Percentiles rank a stretch among this genome's conserved stretches.
phyloP scores from a whole-genome alignment of 2,797 vertebrate species.

The Chiroxiphia lanceolata region DNA sequence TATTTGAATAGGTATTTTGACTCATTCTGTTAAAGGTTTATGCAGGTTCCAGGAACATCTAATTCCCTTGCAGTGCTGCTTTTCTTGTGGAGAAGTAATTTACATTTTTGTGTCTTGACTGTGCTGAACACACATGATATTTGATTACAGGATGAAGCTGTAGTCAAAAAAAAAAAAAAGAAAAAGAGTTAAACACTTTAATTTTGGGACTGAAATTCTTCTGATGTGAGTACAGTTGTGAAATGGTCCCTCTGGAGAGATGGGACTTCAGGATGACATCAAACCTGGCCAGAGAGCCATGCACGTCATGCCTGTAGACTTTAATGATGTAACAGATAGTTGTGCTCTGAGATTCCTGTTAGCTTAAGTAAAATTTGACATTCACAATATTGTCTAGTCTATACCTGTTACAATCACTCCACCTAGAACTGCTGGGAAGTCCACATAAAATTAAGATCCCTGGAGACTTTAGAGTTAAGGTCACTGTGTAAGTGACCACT shows the following conservation, averaged over 20 bases:
- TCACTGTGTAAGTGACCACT: neutral
- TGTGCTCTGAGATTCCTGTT: neutral
- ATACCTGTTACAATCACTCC: neutral
- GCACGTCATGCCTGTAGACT: neutral
- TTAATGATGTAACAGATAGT: neutral
- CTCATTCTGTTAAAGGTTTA: slow-evolving; percentile 21
- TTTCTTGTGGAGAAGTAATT: slow-evolving; percentile 47
- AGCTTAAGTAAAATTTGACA: neutral
- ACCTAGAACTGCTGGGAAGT: neutral
- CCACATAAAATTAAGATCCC: neutral
- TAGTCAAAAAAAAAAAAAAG: neutral
- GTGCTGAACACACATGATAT: neutral
- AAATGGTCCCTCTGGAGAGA: neutral
- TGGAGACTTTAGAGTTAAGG: neutral
- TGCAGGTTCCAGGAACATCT: slow-evolving; percentile 43
- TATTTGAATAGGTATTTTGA: slow-evolving; percentile 37
- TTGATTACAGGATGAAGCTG: neutral
- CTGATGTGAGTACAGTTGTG: neutral
- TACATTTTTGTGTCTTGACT: slow-evolving; percentile 33
- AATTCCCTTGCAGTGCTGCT: slow-evolving; percentile 21
- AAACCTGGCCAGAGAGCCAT: neutral
- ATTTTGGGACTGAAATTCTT: neutral
- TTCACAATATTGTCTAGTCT: neutral
- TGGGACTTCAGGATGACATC: neutral
- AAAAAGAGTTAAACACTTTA: neutral